Evolutionary conservation across 2,797 vertebrate species (phyloP), one percentile per base, ranked within the genome.

Genomic region (Platalea minor): DNA sequence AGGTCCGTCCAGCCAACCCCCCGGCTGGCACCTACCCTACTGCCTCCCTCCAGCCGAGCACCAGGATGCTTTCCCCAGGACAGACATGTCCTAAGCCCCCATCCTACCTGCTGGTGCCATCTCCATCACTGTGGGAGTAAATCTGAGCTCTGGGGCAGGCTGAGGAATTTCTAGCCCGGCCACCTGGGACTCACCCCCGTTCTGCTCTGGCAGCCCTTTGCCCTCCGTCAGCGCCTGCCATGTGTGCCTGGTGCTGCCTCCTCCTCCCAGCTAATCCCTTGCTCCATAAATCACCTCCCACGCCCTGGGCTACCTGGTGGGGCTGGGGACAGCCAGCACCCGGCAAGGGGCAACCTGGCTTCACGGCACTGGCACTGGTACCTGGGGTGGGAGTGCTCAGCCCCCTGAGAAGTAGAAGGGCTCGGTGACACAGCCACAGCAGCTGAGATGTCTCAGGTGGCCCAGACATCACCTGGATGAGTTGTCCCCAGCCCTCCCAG

Each of bases 141-240:
- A 88, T 33, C 65, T 3, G 1, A 78, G 90, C 74, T 75, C 53
- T 6, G 9, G 77, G 48, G 43, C 80, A 56, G 76, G 46, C 95
- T 68, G 77, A 77, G 43, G 59, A 94, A 82, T 93, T 78, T 69
- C 65, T 70, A 5, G 24, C 41, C 50, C 3, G 1, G 33, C 41
- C 65, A 77, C 83, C 68, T 56, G 73, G 73, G 88, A 23, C 73
- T 85, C 54, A 48, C 2, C 20, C 63, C 37, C 2, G 1, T 41
- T 64, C 70, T 76, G 35, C 85, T 88, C 63, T 1, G 2, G 51
- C 78, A 93, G 92, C 53, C 50, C 88, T 65, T 79, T 89, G 78
- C 51, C 69, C 82, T 95, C 94, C 17, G 5, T 94, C 94, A 91
- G 89, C 25, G 5, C 84, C 85, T 77, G 50, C 80, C 92, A 33